Evolutionary conservation across 2,888 invertebrate genomes (phyloP).

Genomic region (Sinotaia quadrata): DNA sequence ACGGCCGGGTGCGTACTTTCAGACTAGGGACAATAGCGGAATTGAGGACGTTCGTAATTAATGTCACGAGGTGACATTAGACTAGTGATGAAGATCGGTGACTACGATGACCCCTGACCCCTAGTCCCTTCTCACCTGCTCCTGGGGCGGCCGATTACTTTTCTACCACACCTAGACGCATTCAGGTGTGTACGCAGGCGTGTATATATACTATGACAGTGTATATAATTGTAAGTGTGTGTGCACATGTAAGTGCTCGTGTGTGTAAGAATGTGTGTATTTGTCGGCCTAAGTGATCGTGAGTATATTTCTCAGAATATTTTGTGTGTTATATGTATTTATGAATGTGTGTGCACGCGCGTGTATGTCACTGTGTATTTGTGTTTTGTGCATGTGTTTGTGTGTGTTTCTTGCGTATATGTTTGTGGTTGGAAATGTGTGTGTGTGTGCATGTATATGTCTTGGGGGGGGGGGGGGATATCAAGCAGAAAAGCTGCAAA

Average conservation of each 20-base stretch:
- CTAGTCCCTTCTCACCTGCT: not conserved
- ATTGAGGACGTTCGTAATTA: conserved; percentile 8
- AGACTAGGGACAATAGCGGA: conserved; percentile 1
- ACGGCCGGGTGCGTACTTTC: conserved; percentile 16
- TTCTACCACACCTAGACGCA: not conserved
- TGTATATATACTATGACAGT: not conserved
- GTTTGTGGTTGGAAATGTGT: no score
- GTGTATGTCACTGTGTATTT: not conserved
- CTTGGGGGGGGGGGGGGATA: no score
- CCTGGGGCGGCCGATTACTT: conserved; percentile 2
- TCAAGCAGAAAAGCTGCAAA: no score
- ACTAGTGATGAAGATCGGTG: conserved; percentile 24
- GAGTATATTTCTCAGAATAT: no score
- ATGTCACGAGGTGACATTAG: conserved; percentile 13
- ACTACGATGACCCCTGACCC: conserved; percentile 12
- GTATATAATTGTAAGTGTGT: not conserved
- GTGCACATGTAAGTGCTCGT: not conserved
- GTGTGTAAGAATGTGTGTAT: not conserved
- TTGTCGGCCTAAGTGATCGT: no score
- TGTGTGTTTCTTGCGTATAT: not conserved
- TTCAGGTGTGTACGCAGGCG: not conserved
- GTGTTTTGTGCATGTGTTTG: conserved; percentile 1
- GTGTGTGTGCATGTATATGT: no score
- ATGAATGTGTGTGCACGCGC: not conserved
- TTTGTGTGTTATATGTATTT: no score